These are phyloP conservation scores for Tapirus indicus DNA, from an alignment of 2,797 vertebrate species.

Conservation along the genomic window DNA sequence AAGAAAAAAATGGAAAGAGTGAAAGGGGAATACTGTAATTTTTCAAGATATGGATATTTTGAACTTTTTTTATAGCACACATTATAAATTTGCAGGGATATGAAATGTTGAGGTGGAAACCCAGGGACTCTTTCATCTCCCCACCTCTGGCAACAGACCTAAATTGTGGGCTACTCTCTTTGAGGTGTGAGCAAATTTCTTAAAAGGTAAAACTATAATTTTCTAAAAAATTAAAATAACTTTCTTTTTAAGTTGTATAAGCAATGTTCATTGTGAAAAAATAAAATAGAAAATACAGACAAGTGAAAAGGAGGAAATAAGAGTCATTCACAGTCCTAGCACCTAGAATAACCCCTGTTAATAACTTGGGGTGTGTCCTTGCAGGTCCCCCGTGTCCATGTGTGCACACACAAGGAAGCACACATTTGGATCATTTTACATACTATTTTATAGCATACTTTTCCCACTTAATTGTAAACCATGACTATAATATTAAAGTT, in stretches of 20 bases:
- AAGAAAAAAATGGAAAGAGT: neutral
- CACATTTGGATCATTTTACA: neutral
- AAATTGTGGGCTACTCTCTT: neutral
- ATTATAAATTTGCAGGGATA: neutral
- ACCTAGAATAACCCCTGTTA: neutral
- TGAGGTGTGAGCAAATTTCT: neutral
- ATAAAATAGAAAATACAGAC: constrained; percentile 16
- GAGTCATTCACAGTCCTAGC: neutral
- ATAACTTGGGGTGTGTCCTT: neutral
- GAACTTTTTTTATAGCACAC: neutral
- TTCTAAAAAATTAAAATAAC: neutral
- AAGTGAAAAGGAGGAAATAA: neutral
- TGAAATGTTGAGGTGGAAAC: neutral
- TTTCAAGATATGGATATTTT: constrained; percentile 38
- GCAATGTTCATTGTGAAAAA: neutral
- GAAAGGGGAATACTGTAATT: neutral
- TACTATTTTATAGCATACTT: neutral
- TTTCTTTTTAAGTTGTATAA: neutral
- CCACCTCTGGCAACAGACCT: neutral
- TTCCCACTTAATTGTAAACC: neutral
- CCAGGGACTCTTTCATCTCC: neutral
- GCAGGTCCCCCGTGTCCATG: neutral
- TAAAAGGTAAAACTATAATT: constrained; percentile 9
- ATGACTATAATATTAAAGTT: neutral
- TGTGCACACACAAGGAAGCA: neutral